Evolutionary conservation across 2,797 vertebrate genomes (phyloP).

Genomic region (Lycodopsis pacificus): DNA sequence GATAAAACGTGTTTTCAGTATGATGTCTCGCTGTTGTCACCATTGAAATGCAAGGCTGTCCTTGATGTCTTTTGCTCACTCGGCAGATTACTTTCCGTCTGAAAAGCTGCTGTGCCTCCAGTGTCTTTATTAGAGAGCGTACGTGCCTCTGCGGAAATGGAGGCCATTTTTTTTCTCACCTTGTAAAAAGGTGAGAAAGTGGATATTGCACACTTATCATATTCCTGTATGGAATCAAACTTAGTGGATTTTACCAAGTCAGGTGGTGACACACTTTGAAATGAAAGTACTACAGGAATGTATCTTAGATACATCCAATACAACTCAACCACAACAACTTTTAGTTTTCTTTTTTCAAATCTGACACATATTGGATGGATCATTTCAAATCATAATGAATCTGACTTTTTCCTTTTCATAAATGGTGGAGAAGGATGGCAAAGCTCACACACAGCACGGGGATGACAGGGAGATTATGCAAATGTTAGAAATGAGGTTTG

Average conservation of each 20-base stretch:
- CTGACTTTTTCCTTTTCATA: conserved; percentile 10
- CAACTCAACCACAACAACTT: neutral
- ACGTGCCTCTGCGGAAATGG: conserved; percentile 38
- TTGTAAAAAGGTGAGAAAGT: conserved; percentile 33
- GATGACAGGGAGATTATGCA: conserved; percentile 72
- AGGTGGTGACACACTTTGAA: conserved; percentile 14
- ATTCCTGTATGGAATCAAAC: conserved; percentile 29
- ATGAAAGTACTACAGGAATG: conserved; percentile 1
- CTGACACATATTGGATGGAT: conserved; percentile 19
- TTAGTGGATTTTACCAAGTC: conserved; percentile 20
- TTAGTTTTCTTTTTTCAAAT: conserved; percentile 3
- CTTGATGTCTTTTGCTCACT: conserved; percentile 48
- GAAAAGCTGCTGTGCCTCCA: conserved; percentile 49
- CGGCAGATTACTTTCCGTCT: conserved; percentile 27
- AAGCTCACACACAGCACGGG: conserved; percentile 31
- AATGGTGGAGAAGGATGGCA: conserved; percentile 43
- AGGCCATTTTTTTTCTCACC: conserved; percentile 47
- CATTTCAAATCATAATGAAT: conserved; percentile 55
- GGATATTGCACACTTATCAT: conserved; percentile 14
- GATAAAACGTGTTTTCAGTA: conserved; percentile 30
- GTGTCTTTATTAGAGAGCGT: conserved; percentile 53
- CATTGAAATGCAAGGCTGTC: conserved; percentile 44
- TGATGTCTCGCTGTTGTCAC: conserved; percentile 35
- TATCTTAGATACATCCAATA: neutral
- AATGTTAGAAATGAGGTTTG: conserved; percentile 70